Base-by-base conservation (phyloP, 2,888 invertebrate species). In the Stenurella melanura region DNA sequence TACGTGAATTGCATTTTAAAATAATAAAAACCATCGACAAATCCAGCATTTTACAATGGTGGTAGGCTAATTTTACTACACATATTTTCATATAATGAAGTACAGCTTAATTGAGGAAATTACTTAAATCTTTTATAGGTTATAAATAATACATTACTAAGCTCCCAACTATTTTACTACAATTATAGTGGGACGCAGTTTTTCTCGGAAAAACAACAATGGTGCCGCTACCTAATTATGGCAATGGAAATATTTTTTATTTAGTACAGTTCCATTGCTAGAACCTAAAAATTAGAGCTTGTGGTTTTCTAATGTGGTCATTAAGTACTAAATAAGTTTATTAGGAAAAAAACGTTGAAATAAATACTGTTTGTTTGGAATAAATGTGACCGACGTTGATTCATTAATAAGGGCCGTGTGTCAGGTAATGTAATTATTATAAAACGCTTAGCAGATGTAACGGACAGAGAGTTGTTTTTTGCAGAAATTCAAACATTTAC, bases 1-100 rank as follows among this genome's bases (percentile, higher is more conserved):
- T 58, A 58, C 58, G 58, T 58, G 58, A 58, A 15, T 21, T 11
- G 58, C 58, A 58, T 58, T 58, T 58, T 56, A 56, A 50, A 34
- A 34, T 34, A 34, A 50, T 6, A 50, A 50, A 26, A 50, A 50
- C 10, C 21, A 58, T 21, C 19, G 21, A 19, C 21, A 19, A 19
- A 21, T 21, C 19, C 58, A 19, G 11, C 15, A 12, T 6, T 58
- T 58, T 58, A 58, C 21, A 58, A 58, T 58, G 58, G 21, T 58
- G 58, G 21, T 58, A 58, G 18, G 17, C 57, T 18, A 21, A 58
- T 21, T 21, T 58, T 58, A 19, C 58, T 21, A 58, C 58, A 21
- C 21, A 58, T 58, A 50, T 50, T 50, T 50, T 17, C 50, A 50
- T 50, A n/a, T n/a, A 50, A 50, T 50, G n/a, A 50, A 50, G n/a